Percentiles rank a stretch among this genome's conserved stretches.
Conservation (phyloP, 1,140 invertebrate genomes). For the Cephus cinctus region DNA sequence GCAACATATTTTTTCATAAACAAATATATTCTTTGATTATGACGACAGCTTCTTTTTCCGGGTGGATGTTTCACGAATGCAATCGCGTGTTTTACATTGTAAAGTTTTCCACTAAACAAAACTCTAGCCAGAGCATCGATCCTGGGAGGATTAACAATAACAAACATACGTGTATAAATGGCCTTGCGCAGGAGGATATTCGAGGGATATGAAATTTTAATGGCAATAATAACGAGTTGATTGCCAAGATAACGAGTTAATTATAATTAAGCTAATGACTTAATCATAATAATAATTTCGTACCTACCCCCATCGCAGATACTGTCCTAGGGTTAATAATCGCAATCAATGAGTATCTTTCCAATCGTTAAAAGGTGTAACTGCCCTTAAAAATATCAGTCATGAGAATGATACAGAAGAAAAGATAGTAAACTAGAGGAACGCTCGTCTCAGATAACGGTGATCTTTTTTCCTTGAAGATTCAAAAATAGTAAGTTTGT, state of each 20-base stretch:
- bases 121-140: conserved; percentile 3
- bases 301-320: no score
- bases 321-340: no score
- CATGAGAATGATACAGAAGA: no score
- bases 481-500: no score
- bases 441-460: no score
- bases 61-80: conserved; percentile 17
- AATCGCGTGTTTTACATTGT: conserved; percentile 12
- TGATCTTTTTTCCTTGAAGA: no score
- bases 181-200: conserved; percentile 28
- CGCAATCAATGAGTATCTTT: no score
- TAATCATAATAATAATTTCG: background rate
- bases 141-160: conserved; percentile 1
- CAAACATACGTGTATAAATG: conserved; percentile 24
- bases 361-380: no score
- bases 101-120: conserved; percentile 18
- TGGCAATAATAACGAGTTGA: background rate
- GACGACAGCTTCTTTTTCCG: conserved; percentile 3
- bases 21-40: conserved; percentile 13
- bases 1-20: background rate
- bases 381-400: no score
- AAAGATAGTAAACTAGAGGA: no score
- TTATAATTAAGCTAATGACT: background rate
- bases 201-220: conserved; percentile 14
- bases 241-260: background rate